Evolutionary conservation across 2,797 vertebrate genomes (phyloP).

Genomic region (Rhynchotus rufescens): DNA sequence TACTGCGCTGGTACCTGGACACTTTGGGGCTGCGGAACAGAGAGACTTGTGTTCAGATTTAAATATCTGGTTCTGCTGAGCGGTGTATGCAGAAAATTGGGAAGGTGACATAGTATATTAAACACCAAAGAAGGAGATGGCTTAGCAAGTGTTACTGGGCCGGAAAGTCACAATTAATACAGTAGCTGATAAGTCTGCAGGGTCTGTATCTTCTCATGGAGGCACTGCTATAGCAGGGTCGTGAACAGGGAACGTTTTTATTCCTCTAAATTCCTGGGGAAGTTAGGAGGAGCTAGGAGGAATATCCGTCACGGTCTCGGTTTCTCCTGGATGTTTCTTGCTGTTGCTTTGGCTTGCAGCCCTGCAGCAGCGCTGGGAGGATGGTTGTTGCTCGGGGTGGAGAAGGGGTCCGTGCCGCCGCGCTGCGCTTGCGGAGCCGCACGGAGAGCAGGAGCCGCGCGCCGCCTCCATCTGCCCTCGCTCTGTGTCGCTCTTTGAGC

Average conservation of each 20-base stretch:
- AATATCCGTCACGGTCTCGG: background rate
- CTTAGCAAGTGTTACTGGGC: background rate
- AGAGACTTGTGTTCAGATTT: background rate
- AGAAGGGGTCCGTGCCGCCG: background rate
- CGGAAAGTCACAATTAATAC: background rate
- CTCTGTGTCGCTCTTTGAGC: background rate
- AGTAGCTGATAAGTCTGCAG: background rate
- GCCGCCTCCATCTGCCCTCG: background rate
- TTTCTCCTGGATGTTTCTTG: background rate
- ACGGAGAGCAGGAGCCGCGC: background rate
- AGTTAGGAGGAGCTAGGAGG: background rate
- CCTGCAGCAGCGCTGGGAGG: background rate
- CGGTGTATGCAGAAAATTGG: background rate
- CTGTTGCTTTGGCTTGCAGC: background rate
- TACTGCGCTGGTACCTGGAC: background rate
- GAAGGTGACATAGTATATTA: background rate
- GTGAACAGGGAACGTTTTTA: background rate
- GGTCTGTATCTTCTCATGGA: background rate
- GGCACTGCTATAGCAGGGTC: background rate
- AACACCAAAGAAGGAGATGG: background rate
- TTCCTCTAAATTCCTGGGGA: background rate
- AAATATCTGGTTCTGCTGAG: background rate
- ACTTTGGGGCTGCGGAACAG: background rate
- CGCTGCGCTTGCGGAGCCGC: background rate
- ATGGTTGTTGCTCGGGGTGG: background rate